Conservation (phyloP, 2,797 vertebrate genomes). For the Cryptoprocta ferox region DNA sequence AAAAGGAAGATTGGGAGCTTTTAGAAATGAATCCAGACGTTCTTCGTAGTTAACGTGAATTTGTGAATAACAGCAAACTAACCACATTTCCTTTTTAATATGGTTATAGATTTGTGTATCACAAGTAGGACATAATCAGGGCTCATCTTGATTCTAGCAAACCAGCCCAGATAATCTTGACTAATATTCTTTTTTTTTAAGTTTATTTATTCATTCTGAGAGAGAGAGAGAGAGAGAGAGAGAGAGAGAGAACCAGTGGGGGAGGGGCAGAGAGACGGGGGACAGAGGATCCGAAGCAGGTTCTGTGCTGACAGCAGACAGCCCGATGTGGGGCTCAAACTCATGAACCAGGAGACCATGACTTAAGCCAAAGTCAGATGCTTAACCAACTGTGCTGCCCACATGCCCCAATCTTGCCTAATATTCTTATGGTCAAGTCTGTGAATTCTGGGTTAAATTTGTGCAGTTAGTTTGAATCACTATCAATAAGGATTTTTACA, state of each 20-base stretch:
- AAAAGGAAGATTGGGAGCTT: not conserved
- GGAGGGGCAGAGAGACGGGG: no score
- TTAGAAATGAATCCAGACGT: not conserved
- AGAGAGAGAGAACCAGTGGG: no score
- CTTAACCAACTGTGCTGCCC: no score
- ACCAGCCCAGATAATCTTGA: not conserved
- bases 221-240: no score
- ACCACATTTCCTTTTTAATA: not conserved
- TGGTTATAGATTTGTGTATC: not conserved
- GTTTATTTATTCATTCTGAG: no score
- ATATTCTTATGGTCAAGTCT: not conserved
- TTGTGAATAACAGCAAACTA: not conserved
- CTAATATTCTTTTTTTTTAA: not conserved
- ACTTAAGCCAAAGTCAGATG: no score
- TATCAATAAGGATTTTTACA: not conserved
- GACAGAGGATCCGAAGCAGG: no score
- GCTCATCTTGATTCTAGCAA: not conserved
- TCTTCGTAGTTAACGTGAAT: not conserved
- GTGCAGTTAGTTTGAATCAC: not conserved
- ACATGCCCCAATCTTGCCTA: not conserved
- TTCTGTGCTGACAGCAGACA: no score
- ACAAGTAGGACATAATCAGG: not conserved
- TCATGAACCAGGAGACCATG: no score
- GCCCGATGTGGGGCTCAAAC: no score
- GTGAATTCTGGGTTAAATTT: not conserved